Base-by-base conservation (phyloP, 2,113 vertebrate species). In the Conger conger region DNA sequence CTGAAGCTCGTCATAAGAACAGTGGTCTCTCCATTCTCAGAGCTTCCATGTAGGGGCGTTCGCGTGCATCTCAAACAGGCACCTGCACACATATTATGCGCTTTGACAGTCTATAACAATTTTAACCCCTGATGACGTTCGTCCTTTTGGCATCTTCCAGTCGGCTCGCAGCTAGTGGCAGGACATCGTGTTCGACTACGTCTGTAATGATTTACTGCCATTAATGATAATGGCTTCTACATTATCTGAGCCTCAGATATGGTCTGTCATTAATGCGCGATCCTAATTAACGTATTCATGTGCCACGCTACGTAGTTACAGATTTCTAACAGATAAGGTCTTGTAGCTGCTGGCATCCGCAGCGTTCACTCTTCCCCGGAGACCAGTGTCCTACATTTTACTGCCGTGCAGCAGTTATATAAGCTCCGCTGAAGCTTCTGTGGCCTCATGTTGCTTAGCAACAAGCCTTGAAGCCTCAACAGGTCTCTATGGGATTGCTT, bases 361-460 rank as follows among this genome's bases (percentile, higher is more conserved):
- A 36, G 18, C 76, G 38, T 9, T 50, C 35, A 27, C 73, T 36
- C 42, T 50, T 35, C 83, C 83, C 36, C 17, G 33, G 80, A 79
- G 83, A 84, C 79, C 38, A 81, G 86, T 86, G 89, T 57, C 91
- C 92, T 90, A 92, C 88, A 93, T 94, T 92, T 90, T 87, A 76
- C 88, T 87, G 88, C 88, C 91, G 87, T 88, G 89, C 76, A 82
- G 76, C 79, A 40, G 87, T 92, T 93, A 90, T 91, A 91, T 91
- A 91, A 80, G 63, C 77, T 83, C 79, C 68, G 20, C 87, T 23
- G 86, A 88, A 86, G 89, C 87, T 81, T 81, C 76, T 76, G 86
- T 90, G 87, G 88, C 88, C 85, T 88, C 84, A 85, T 91, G 93
- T 94, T 92, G 91, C 93, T 89, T 92, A 86, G 93, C 91, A 94